phyloP scores from a whole-genome alignment of 2,113 vertebrate species.

The Charina bottae region DNA sequence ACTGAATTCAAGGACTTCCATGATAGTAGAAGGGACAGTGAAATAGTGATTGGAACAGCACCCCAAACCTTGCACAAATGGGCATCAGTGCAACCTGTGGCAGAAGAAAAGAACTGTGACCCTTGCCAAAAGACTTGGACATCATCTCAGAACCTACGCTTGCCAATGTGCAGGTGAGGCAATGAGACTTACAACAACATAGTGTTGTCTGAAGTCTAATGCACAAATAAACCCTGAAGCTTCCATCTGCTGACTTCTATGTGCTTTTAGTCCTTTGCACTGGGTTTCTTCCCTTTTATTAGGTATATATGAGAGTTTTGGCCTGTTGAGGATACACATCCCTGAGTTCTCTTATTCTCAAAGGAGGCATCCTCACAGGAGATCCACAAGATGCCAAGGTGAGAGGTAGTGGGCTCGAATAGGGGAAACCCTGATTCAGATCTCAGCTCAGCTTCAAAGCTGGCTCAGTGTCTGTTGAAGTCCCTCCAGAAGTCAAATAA shows the following conservation, averaged over 20 bases:
- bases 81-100: background rate
- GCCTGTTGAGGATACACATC: background rate
- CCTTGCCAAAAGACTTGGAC: fast-evolving
- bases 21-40: fast-evolving
- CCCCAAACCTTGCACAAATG: background rate
- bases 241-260: fast-evolving
- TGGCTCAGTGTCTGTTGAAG: background rate
- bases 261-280: background rate
- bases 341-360: background rate
- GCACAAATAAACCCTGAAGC: background rate
- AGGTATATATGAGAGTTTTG: background rate
- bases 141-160: fast-evolving
- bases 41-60: background rate
- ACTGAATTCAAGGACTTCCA: background rate
- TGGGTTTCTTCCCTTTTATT: background rate
- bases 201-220: background rate
- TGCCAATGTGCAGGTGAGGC: background rate
- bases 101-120: fast-evolving
- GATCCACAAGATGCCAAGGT: background rate
- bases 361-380: background rate
- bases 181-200: background rate
- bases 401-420: background rate
- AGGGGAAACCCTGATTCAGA: background rate
- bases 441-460: background rate
- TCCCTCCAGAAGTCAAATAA: background rate